Evolutionary conservation across 2,888 invertebrate genomes (phyloP).

Genomic region (Gandaritis pyraliata): DNA sequence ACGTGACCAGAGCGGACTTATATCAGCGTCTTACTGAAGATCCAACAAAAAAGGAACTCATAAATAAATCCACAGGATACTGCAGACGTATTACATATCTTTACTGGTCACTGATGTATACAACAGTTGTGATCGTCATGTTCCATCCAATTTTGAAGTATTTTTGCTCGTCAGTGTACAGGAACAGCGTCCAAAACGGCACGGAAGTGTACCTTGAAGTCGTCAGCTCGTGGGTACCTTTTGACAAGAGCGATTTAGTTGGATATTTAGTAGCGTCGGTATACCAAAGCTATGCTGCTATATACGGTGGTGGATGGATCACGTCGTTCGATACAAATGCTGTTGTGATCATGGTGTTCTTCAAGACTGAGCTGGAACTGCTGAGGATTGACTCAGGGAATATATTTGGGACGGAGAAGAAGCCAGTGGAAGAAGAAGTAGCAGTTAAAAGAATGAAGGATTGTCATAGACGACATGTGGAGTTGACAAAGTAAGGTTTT

Average conservation of each 20-base stretch:
- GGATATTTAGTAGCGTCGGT: constrained; percentile 64
- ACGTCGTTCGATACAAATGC: constrained; percentile 73
- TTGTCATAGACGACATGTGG: constrained; percentile 65
- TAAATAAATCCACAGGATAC: constrained; percentile 60
- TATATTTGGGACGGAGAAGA: constrained; percentile 57
- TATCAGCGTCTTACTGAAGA: constrained; percentile 52
- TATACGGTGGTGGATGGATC: constrained; percentile 75
- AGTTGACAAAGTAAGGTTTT: constrained; percentile 66
- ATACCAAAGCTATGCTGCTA: constrained; percentile 66
- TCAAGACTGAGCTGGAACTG: constrained; percentile 67
- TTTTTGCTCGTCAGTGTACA: constrained; percentile 54
- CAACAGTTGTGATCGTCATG: constrained; percentile 65
- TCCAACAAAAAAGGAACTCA: constrained; percentile 48
- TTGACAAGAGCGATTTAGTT: constrained; percentile 59
- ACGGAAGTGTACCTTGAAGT: constrained; percentile 64
- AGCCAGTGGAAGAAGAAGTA: constrained; percentile 39
- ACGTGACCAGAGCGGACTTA: constrained; percentile 64
- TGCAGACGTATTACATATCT: constrained; percentile 68
- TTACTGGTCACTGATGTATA: constrained; percentile 71
- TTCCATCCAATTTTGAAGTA: constrained; percentile 65
- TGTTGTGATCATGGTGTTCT: constrained; percentile 75
- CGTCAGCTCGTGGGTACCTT: constrained; percentile 76
- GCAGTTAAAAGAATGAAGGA: constrained; percentile 54
- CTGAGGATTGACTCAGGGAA: constrained; percentile 59
- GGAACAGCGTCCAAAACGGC: constrained; percentile 60